These are phyloP conservation scores for Anarhynchus alexandrinus DNA, from an alignment of 2,113 vertebrate species.

Conservation along the genomic window DNA sequence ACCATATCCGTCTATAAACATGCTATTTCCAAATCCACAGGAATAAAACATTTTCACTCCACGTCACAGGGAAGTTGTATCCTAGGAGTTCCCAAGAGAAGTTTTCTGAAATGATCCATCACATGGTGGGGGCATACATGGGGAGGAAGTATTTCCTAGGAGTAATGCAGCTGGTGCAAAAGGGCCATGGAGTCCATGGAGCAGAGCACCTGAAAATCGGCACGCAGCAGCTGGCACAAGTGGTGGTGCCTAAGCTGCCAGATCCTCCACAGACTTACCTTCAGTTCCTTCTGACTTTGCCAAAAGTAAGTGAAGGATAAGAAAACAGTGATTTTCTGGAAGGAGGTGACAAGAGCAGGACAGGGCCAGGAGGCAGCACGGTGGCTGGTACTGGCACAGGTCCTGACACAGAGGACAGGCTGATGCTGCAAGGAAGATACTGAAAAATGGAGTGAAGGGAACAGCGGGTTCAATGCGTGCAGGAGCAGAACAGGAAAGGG, in stretches of 20 bases:
- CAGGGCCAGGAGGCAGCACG: background rate
- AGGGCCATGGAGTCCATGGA: background rate
- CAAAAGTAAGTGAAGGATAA: background rate
- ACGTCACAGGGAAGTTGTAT: background rate
- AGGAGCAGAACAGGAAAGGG: background rate
- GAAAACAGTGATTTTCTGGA: background rate
- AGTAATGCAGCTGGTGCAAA: background rate
- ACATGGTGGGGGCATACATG: rapidly evolving
- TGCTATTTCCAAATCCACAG: background rate
- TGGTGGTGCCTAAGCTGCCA: background rate
- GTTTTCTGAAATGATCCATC: background rate
- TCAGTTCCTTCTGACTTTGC: background rate
- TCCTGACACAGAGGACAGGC: background rate
- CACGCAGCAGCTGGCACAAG: background rate
- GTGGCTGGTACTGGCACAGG: background rate
- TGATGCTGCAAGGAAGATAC: background rate
- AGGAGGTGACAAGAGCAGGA: background rate
- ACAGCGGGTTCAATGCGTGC: background rate
- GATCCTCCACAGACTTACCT: background rate
- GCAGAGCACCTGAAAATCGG: background rate
- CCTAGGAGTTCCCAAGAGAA: background rate
- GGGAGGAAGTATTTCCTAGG: background rate
- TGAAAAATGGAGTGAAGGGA: background rate
- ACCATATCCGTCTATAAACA: background rate
- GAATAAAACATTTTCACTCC: background rate